Evolutionary conservation across 2,113 vertebrate genomes (phyloP), one percentile per base, ranked within the genome.

Genomic region (Cairina moschata): DNA sequence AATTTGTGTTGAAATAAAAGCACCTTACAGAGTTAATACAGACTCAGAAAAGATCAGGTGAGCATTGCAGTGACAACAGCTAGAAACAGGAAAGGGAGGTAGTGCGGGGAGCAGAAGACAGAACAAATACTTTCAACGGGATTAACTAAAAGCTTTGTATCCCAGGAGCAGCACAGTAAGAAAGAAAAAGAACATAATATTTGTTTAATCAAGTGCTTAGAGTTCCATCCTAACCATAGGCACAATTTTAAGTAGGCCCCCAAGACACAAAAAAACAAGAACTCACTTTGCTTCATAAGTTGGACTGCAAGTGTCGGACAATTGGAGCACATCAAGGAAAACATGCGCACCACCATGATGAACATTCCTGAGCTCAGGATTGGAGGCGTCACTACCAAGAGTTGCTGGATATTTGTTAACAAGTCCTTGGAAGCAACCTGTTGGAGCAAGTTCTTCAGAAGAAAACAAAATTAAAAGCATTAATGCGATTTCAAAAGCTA

Each of bases 321-420:
- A 93, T 99, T 99, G 92, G 99, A 99, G 96, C 99, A 99, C 99
- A 99, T 99, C 71, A 99, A 98, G 17, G 99, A 99, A 98, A 99
- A 99, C 99, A 99, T 99, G 96, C 99, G 99, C 92, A 99, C 99
- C 90, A 99, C 99, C 99, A 99, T 99, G 96, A 99, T 99, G 97
- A 99, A 99, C 99, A 99, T 99, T 95, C 99, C 99, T 48, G 99
- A 99, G 98, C 99, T 99, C 96, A 99, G 98, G 91, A 99, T 98
- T 13, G 99, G 99, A 83, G 99, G 99, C 11, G 99, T 99, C 90
- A 99, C 99, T 8, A 99, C 99, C 97, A 99, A 96, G 60, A 99
- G 98, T 92, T 99, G 99, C 97, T 99, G 99, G 95, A 99, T 99
- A 96, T 99, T 99, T 71, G 99, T 99, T 95, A 99, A 98, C 95